Evolutionary conservation across 2,113 vertebrate species (phyloP), one percentile per base, ranked within the genome.

Genomic region (Pipa parva): DNA sequence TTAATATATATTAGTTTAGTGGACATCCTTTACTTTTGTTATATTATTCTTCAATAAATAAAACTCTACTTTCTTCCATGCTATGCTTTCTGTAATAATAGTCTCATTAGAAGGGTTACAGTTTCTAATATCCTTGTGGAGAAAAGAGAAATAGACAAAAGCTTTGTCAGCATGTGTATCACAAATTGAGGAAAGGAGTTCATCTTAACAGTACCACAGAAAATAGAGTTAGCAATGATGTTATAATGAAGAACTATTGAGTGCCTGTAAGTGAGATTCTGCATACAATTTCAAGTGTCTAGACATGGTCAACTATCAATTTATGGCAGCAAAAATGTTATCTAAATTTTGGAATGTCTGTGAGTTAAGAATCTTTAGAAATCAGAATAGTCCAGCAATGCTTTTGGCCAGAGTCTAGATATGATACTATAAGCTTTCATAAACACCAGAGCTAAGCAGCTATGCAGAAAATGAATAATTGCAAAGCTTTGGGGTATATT

Each of bases 211-310:
- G 52, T 33, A 54, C n/a, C 37, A 29, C 26, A 37, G 48, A 25
- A 61, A 70, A 70, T 61, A 37, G 33, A 70, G 66, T 70, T 70
- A 70, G 66, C 66, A 70, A 70, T 54, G 66, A 69, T 61, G 33
- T 45, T 51, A 45, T 70, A 70, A 70, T 54, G 58, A 70, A 61
- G 49, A 70, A 70, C 13, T 61, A 70, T 70, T 61, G 66, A 70
- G 49, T 60, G 66, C 52, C 48, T 54, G 39, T 56, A 31, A 50
- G 57, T 39, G 48, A 21, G 50, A 21, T 25, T 29, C 18, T 24
- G 9, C 7, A 39, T 48, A 45, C 63, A 24, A 46, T 6, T 59
- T 49, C 18, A 8, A 42, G 46, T 11, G 66, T 70, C 66, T 70
- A 70, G 66, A 70, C 58, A 25, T 27, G 24, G 48, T 49, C 33